Percentiles rank a stretch among this genome's conserved stretches.
Evolutionary conservation across 2,888 invertebrate species (phyloP).

Genomic region (Andrena praecox): DNA sequence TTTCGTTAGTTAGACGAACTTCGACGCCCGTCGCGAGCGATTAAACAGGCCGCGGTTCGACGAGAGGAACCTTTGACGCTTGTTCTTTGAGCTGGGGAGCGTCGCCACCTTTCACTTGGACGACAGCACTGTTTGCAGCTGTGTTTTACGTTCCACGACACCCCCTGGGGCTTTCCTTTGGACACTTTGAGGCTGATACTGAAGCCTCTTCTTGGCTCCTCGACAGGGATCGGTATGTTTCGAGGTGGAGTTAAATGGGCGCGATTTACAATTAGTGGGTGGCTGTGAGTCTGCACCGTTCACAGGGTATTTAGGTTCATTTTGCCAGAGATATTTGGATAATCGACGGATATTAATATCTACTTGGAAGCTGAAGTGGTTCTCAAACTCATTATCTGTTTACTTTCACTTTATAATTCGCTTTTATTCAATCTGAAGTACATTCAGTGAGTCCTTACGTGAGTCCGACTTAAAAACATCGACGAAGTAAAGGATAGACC

Average conservation of each 20-base stretch:
- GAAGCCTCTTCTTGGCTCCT: background rate
- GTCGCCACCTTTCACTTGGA: slow-evolving; percentile 74
- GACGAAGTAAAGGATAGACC: no score
- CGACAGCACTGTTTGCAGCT: slow-evolving; percentile 65
- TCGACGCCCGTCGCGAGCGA: slow-evolving; percentile 76
- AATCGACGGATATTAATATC: no score
- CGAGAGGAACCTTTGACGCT: slow-evolving; percentile 12
- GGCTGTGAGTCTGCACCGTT: no score
- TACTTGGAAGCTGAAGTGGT: no score
- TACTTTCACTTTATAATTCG: no score
- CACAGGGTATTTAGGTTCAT: no score
- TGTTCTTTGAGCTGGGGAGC: slow-evolving; percentile 59
- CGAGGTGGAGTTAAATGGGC: background rate
- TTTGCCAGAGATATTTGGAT: no score
- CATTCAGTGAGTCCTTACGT: no score
- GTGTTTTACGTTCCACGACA: slow-evolving; percentile 7
- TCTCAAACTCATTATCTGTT: no score
- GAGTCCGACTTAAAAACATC: no score
- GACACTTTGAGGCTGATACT: background rate
- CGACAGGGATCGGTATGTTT: background rate
- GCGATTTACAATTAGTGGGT: background rate
- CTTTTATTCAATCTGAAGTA: no score
- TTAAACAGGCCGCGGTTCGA: slow-evolving; percentile 68
- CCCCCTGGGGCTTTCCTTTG: slow-evolving; percentile 2
- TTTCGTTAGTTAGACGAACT: slow-evolving; percentile 82